Evolutionary conservation across 2,113 vertebrate genomes (phyloP).

Genomic region (Chelonoidis abingdonii): DNA sequence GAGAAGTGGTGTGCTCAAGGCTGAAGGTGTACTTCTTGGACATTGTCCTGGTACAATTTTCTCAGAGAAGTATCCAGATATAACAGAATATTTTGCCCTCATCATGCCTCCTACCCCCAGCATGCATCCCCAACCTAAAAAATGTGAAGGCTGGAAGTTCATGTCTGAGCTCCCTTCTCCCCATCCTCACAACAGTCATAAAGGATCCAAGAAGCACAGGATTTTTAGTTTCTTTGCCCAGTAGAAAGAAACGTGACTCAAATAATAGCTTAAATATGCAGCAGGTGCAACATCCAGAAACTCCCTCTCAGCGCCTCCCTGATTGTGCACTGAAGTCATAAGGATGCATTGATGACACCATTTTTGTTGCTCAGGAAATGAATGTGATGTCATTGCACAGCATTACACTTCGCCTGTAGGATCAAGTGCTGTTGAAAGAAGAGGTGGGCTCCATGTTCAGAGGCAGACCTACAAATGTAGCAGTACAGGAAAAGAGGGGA

Average conservation of each 20-base stretch:
- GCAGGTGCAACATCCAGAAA: neutral
- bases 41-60: neutral
- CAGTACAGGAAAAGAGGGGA: neutral
- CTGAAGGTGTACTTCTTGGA: neutral
- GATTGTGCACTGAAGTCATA: neutral
- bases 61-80: neutral
- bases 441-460: slow-evolving; percentile 3
- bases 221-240: neutral
- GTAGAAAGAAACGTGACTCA: neutral
- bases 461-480: neutral
- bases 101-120: neutral
- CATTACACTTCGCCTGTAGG: neutral
- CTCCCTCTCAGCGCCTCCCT: neutral
- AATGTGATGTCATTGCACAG: neutral
- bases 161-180: neutral
- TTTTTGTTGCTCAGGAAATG: slow-evolving; percentile 15
- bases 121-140: neutral
- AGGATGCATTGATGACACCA: neutral
- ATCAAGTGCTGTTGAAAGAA: neutral
- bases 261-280: neutral
- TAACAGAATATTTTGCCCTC: neutral
- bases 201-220: neutral
- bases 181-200: neutral
- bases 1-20: neutral
- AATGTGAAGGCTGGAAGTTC: neutral